phyloP scores from a whole-genome alignment of 2,888 invertebrate species.

The Thumatha senex region DNA sequence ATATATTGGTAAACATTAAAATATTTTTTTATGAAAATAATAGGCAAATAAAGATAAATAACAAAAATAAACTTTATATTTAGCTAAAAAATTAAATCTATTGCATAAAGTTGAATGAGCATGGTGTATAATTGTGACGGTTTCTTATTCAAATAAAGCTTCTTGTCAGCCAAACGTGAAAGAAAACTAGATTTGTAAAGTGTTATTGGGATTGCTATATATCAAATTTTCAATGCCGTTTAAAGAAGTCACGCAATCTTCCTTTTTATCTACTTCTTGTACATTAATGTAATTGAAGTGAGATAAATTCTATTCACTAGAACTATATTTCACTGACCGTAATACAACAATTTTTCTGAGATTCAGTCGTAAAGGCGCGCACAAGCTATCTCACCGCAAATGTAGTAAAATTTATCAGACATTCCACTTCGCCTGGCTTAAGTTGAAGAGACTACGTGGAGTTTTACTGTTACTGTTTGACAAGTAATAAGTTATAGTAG shows the following conservation, averaged over 20 bases:
- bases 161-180: no score
- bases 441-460: constrained; percentile 26
- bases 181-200: no score
- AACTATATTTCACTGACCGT: constrained; percentile 45
- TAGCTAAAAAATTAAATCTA: no score
- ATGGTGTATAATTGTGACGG: no score
- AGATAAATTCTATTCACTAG: constrained; percentile 40
- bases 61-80: no score
- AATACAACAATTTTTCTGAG: constrained; percentile 50
- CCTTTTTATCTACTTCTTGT: constrained; percentile 21
- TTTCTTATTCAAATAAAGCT: no score
- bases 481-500: constrained; percentile 15
- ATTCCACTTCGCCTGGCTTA: constrained; percentile 40
- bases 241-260: constrained; percentile 42
- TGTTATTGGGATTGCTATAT: no score
- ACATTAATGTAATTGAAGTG: constrained; percentile 34
- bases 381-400: constrained; percentile 40
- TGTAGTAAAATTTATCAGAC: constrained; percentile 50
- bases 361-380: constrained; percentile 34
- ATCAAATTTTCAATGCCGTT: no score
- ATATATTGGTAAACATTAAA: no score
- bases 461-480: constrained; percentile 11
- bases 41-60: no score
- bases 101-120: no score
- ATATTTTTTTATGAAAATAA: no score